phyloP scores from a whole-genome alignment of 1,140 invertebrate genomes.

The Drosophila azteca region DNA sequence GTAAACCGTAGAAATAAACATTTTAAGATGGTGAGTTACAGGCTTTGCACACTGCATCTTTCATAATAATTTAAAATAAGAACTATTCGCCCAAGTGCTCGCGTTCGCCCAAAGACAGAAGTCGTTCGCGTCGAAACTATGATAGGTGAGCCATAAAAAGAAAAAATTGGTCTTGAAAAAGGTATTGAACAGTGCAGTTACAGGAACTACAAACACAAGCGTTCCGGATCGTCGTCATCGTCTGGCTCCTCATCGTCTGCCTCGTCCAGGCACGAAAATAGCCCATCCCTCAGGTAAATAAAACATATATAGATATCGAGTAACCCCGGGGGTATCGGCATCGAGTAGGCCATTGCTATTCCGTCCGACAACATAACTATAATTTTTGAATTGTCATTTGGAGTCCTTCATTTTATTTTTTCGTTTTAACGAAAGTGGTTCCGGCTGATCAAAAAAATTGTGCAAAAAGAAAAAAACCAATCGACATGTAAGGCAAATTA shows the following conservation, averaged over 20 bases:
- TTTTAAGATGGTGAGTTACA: constrained; percentile 27
- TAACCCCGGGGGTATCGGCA: constrained; percentile 4
- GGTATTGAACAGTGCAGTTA: constrained; percentile 5
- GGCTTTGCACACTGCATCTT: no score
- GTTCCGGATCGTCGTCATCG: constrained; percentile 33
- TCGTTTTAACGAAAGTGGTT: constrained; percentile 19
- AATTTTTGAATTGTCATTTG: constrained; percentile 34
- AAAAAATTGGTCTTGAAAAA: not conserved
- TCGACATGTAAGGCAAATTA: constrained; percentile 5
- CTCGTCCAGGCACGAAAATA: constrained; percentile 26
- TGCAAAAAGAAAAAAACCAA: not conserved
- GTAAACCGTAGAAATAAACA: not conserved
- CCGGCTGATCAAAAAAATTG: constrained; percentile 12
- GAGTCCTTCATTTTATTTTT: constrained; percentile 43
- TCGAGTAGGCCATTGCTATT: constrained; percentile 18
- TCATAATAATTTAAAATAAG: no score
- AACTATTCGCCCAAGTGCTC: constrained; percentile 12
- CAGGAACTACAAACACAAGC: constrained; percentile 26
- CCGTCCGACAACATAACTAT: constrained; percentile 3
- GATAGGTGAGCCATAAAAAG: constrained; percentile 25
- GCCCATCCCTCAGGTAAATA: constrained; percentile 31
- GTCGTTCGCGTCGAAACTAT: constrained; percentile 9
- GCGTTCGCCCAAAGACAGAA: constrained; percentile 12
- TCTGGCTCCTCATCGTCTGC: constrained; percentile 8
- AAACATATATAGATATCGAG: constrained; percentile 3